Evolutionary conservation across 1,140 invertebrate species (phyloP), one percentile per base, ranked within the genome.

Genomic region (Pseudobourletiella spinata): DNA sequence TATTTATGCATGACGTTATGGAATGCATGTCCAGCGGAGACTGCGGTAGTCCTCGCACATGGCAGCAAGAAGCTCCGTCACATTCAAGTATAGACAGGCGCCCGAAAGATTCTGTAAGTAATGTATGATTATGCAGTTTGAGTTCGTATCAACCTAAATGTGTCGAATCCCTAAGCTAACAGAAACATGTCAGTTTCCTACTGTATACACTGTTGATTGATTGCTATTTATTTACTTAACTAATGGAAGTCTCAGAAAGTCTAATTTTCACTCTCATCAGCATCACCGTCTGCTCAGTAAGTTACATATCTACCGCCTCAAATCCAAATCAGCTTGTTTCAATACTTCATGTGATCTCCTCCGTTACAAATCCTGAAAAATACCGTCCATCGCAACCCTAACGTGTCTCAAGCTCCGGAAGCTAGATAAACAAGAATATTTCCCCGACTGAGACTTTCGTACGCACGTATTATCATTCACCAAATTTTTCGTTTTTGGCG

Each of bases 151-250:
- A 44, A 56, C 25, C 63, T 35, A 32, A 56, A 61, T 59, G 60
- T 66, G 61, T 66, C 58, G 51, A 66, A 56, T 56, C 15, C 16
- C 16, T 59, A 20, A 44, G 51, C 35, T 30, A 54, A 63, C 30
- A 46, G 57, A 57, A 63, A 67, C 61, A 63, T 61, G 65, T 63
- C 56, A 66, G 20, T 25, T 54, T 46, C 29, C 4, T 25, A n/a
- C 14, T 59, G 44, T 39, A 64, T 32, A 67, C 51, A 57, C 20
- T 39, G 30, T 55, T 67, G 67, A 69, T 66, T 65, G 64, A 66
- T 64, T 39, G 46, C 14, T 69, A 61, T 66, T 69, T 69, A 66
- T 69, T 69, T 65, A 66, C 61, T 44, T 52, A 61, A 66, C 67
- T 69, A 69, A 69, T 69, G 67, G 67, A 68, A 63, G 48, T 61